Base-by-base conservation (phyloP, 2,888 invertebrate genomes). In the Eulithis testata region DNA sequence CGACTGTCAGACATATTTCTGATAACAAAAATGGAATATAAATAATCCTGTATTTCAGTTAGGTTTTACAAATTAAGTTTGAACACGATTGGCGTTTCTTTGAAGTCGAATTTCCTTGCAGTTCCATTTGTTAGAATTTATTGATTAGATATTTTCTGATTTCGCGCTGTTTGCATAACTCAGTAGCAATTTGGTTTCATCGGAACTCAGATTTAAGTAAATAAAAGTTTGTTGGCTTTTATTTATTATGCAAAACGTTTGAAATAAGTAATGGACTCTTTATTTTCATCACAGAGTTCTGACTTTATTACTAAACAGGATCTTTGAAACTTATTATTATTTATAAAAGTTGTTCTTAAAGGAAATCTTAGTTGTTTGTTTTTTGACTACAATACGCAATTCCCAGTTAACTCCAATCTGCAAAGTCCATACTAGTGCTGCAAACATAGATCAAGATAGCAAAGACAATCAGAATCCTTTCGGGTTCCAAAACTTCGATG, bases 21-120 rank as follows among this genome's bases (percentile, higher is more conserved):
- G 74, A 77, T 74, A 75, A 78, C 80, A 82, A 82, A 80, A 70
- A 74, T 64, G 68, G 73, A 68, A 72, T 73, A 76, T 75, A 77
- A 76, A 75, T 40, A 40, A 71, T 53, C 65, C 71, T 8, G 8
- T 40, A 40, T 8, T 61, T 65, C 60, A 47, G 63, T 49, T 58
- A 51, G 51, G 14, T 58, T 45, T 44, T 55, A 60, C 54, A 56
- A 65, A 65, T 60, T 56, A 60, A 45, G 40, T 65, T 65, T 60
- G 51, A n/a, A 50, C 51, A 45, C 60, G 51, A 64, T 64, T 49
- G 54, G n/a, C 21, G 27, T 50, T 47, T 43, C 59, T 64, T 64
- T 64, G 63, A 64, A 44, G 43, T 58, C 60, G 51, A 60, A 51
- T 50, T 21, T 44, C 44, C 45, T 53, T 63, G 57, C 53, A 63